Conservation (phyloP, 2,888 invertebrate species). For the Stenolophus ochropezus region DNA sequence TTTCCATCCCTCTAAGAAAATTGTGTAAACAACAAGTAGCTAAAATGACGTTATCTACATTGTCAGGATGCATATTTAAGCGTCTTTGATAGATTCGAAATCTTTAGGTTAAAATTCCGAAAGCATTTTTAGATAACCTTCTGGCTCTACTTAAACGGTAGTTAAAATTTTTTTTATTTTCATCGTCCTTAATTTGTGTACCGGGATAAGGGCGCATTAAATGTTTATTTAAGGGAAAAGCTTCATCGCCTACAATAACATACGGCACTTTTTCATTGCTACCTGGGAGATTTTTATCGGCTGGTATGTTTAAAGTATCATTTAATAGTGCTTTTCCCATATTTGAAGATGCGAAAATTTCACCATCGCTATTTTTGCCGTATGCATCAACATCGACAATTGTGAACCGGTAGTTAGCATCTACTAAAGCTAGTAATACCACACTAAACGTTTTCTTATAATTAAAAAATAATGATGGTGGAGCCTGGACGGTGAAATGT, state of each 20-base stretch:
- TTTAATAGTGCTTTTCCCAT: constrained; percentile 61
- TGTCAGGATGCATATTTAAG: constrained; percentile 26
- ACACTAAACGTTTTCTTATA: too few relatives aligned
- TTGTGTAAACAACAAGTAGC: constrained; percentile 38
- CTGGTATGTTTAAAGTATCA: constrained; percentile 60
- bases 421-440: too few relatives aligned
- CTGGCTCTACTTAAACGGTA: constrained; percentile 57
- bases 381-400: too few relatives aligned
- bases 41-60: constrained; percentile 52
- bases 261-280: constrained; percentile 28
- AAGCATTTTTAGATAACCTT: constrained; percentile 60
- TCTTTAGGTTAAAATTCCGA: constrained; percentile 58
- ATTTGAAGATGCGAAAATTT: too few relatives aligned
- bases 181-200: constrained; percentile 9
- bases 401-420: too few relatives aligned
- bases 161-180: constrained; percentile 56
- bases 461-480: too few relatives aligned
- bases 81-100: constrained; percentile 63
- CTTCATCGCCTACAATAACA: too few relatives aligned
- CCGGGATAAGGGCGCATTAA: constrained; percentile 61
- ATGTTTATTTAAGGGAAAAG: constrained; percentile 59
- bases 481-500: too few relatives aligned
- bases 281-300: constrained; percentile 52
- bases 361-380: too few relatives aligned
- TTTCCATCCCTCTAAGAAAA: constrained; percentile 3